Percentiles rank a stretch among this genome's conserved stretches.
These are phyloP conservation scores for Lepidochitona cinerea DNA, from an alignment of 2,888 invertebrate genomes.

Conservation along the genomic window DNA sequence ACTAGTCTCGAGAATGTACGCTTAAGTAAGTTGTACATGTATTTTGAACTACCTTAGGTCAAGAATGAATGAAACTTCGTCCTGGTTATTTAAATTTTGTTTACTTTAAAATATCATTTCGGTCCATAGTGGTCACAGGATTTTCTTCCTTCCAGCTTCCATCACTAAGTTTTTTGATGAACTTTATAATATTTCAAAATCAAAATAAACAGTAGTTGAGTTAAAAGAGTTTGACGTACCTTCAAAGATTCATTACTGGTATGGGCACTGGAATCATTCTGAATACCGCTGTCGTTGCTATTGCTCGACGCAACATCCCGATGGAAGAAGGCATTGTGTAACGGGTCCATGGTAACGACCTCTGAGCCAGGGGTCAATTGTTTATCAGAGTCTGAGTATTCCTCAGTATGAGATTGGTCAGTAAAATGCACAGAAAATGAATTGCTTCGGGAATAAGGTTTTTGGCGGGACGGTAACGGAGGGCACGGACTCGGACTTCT, in stretches of 20 bases:
- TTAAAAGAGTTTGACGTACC: constrained; percentile 41
- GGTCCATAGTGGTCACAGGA: too few species aligned
- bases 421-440: constrained; percentile 4
- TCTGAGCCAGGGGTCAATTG: background rate
- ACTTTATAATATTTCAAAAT: background rate
- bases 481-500: background rate
- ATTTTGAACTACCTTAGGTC: too few species aligned
- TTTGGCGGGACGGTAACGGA: background rate
- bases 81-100: too few species aligned
- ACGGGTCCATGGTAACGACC: background rate
- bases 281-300: constrained; percentile 64
- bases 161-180: too few species aligned
- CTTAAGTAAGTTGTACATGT: too few species aligned
- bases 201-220: background rate
- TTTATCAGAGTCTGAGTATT: background rate
- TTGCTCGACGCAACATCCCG: constrained; percentile 46
- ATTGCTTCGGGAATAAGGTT: background rate
- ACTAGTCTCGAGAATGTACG: too few species aligned
- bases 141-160: too few species aligned
- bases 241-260: constrained; percentile 58
- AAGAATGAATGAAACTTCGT: too few species aligned
- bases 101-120: too few species aligned
- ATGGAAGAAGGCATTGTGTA: background rate
- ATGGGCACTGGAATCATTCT: constrained; percentile 52
- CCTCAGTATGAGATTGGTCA: background rate